Base-by-base conservation (phyloP, 1,140 invertebrate genomes). In the Bombus consobrinus region DNA sequence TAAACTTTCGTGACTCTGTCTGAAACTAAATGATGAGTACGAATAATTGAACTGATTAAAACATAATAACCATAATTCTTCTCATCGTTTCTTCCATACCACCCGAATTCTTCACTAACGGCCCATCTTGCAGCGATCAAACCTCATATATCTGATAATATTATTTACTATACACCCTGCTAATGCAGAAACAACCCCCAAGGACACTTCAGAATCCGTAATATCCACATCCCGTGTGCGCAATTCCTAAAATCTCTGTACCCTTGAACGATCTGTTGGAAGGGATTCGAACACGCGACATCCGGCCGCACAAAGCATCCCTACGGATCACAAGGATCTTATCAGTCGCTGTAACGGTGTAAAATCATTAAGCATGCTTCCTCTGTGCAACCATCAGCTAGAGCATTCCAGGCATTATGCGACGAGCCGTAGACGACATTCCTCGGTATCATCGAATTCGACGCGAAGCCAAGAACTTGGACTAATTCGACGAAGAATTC, bases 401-500 rank as follows among this genome's bases (percentile, higher is more conserved):
- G n/a, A 62, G 32, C 75, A 83, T 86, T 66, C 85, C 85, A 10
- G 18, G 18, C n/a, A 59, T 86, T 86, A 72, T 76, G 71, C 73
- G n/a, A 32, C 39, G 53, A 69, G 12, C 32, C 39, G n/a, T 25
- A 34, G 34, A 22, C 37, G 34, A 71, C 66, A 72, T 87, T 87
- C 74, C 81, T 5, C 57, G 57, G 34, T 73, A 47, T 77, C 71
- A 71, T 77, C 73, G 59, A 39, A 32, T 77, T 71, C 80, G 73
- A 77, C 59, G 13, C 41, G 25, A 15, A 25, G 9, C 69, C 32
- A 43, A 18, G 57, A 81, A 68, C 59, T 43, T n/a, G 41, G 28
- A 39, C 74, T 78, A 83, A 83, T 87, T 82, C 73, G 74, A 53
- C 22, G 66, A 83, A 86, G 81, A 83, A 87, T 87, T 73, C 43